Conservation (phyloP, 2,113 vertebrate species). For the Arizona elegans region DNA sequence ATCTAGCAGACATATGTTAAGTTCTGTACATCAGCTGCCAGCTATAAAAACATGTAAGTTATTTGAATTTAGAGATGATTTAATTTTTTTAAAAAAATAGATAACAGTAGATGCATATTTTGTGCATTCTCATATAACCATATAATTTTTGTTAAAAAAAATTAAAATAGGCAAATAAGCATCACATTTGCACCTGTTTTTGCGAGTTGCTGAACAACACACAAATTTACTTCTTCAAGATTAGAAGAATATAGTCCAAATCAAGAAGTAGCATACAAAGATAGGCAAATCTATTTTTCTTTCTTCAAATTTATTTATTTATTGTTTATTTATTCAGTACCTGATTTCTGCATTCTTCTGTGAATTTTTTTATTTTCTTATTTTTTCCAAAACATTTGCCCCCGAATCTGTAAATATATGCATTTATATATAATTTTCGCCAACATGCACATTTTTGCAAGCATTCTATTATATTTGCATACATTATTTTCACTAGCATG, state of each 20-base stretch:
- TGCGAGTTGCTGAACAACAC: neutral
- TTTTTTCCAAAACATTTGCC: neutral
- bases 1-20: slow-evolving; percentile 71
- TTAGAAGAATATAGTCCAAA: neutral
- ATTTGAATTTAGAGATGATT: slow-evolving; percentile 15
- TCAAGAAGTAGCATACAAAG: neutral
- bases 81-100: neutral
- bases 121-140: neutral
- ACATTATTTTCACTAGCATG: neutral
- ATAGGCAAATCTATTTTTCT: neutral
- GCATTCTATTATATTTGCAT: neutral
- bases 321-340: neutral
- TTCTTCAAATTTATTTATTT: neutral
- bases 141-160: neutral
- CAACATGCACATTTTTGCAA: neutral
- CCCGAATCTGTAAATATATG: neutral
- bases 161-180: neutral
- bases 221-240: neutral
- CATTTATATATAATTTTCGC: neutral
- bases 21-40: slow-evolving; percentile 64
- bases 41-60: slow-evolving; percentile 80
- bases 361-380: neutral
- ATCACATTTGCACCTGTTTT: neutral
- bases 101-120: neutral
- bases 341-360: neutral